Evolutionary conservation across 2,113 vertebrate species (phyloP), one percentile per base, ranked within the genome.

Genomic region (Mustela nigripes): DNA sequence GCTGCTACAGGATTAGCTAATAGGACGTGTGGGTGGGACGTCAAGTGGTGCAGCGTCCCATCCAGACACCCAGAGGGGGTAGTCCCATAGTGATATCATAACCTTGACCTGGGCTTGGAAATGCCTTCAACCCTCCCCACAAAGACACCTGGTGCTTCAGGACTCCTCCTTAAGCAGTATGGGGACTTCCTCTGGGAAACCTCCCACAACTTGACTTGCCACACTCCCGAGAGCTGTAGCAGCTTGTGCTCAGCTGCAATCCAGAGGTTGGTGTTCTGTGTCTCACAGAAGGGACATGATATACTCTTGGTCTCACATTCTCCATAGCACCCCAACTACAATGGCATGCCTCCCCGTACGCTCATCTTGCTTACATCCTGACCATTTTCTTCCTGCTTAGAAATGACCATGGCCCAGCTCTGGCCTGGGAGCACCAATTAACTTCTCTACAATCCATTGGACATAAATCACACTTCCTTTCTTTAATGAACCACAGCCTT

Each of bases 111-210:
- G 10, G 28, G 42, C 36, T 33, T 71, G 62, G 53, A 45, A 82
- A 56, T 56, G 18, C 67, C 67, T n/a, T 36, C 11, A 28, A 10
- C 50, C 28, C 7, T n/a, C 11, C 12, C 65, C 42, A 2, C 1
- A 15, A 4, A 7, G 53, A 60, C 60, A 39, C 8, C 39, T 48
- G 24, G 15, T n/a, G 31, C 36, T n/a, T 4, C 39, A 22, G 45
- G 12, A 1, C 26, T 60, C 36, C 28, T 14, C 26, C 14, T 9
- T n/a, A 6, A 42, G 50, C 2, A 14, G 8, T 24, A 14, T 1
- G 26, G 10, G 24, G 15, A 62, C 62, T 71, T 2, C 42, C n/a
- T 26, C 21, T 0, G 4, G 36, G 8, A 62, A 86, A 69, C 36
- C 0, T 1, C 18, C 21, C 50, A n/a, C 15, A 3, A 1, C 39